These are phyloP conservation scores for Ailuropoda melanoleuca DNA, from an alignment of 2,113 vertebrate genomes.

Conservation along the genomic window DNA sequence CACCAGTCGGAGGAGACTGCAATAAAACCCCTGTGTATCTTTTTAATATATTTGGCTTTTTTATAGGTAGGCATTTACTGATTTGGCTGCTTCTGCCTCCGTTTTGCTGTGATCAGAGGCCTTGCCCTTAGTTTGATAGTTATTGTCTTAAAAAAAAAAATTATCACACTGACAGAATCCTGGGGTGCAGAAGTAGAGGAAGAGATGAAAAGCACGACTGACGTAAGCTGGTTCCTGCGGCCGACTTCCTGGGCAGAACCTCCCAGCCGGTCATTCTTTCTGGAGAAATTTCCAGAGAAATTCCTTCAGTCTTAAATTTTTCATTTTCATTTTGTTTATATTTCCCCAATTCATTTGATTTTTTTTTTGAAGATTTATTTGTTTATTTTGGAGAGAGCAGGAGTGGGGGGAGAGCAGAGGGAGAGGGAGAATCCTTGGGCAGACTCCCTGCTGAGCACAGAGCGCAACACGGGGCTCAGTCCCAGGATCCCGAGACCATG, in stretches of 20 bases:
- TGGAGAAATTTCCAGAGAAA: conserved; percentile 34
- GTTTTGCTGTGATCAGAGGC: not conserved
- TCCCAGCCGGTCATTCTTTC: not conserved
- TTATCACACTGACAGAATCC: not conserved
- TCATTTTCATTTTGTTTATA: not conserved
- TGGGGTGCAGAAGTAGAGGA: not conserved
- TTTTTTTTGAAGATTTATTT: not conserved
- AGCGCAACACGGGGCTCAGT: not conserved
- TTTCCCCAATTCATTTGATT: conserved; percentile 28
- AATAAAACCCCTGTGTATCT: not conserved
- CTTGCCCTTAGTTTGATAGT: not conserved
- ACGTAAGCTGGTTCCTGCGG: not conserved
- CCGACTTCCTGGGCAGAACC: not conserved
- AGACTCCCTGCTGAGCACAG: not conserved
- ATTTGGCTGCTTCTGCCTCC: not conserved
- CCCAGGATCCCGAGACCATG: not conserved
- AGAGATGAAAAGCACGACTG: not conserved
- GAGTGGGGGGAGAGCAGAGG: not conserved
- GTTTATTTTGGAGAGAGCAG: not conserved
- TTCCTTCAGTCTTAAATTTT: conserved; percentile 15
- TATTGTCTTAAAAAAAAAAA: not conserved
- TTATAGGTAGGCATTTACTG: not conserved
- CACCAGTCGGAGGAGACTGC: not conserved
- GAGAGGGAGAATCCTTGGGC: not conserved
- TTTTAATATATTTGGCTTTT: conserved; percentile 14